These are phyloP conservation scores for Maccullochella peelii DNA, from an alignment of 2,113 vertebrate genomes.

Conservation along the genomic window DNA sequence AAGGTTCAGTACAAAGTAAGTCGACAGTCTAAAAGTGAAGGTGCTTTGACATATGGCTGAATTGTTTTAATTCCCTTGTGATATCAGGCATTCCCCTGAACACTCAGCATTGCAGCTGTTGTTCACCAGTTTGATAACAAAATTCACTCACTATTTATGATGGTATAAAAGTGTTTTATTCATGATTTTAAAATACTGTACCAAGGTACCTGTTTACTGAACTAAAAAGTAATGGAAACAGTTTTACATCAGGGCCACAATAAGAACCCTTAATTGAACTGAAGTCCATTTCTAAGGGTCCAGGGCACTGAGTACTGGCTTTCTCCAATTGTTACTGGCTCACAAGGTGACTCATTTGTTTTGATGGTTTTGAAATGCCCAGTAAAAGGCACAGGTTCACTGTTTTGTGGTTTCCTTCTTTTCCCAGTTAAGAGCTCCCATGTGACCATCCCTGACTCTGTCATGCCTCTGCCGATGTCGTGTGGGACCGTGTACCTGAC, in stretches of 20 bases:
- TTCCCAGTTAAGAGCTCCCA: constrained; percentile 21
- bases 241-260: not conserved
- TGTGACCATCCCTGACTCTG: constrained; percentile 63
- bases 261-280: not conserved
- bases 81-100: too few relatives aligned
- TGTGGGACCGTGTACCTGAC: constrained; percentile 85
- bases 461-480: constrained; percentile 26
- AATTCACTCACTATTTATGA: not conserved
- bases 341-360: not conserved
- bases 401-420: not conserved
- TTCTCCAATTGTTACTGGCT: not conserved
- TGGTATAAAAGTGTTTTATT: not conserved
- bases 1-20: constrained; percentile 81
- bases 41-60: too few relatives aligned
- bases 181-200: not conserved
- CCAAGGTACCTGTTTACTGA: too few relatives aligned
- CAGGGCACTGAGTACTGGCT: not conserved
- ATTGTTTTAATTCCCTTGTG: not conserved
- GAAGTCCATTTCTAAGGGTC: too few relatives aligned
- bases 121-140: not conserved
- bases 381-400: not conserved
- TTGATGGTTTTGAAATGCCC: not conserved
- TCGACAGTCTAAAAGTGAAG: not conserved
- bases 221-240: not conserved
- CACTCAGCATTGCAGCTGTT: not conserved